Percentiles rank a stretch among this genome's conserved stretches.
These are phyloP conservation scores for Phocoena phocoena DNA, from an alignment of 2,113 vertebrate species.

Conservation along the genomic window DNA sequence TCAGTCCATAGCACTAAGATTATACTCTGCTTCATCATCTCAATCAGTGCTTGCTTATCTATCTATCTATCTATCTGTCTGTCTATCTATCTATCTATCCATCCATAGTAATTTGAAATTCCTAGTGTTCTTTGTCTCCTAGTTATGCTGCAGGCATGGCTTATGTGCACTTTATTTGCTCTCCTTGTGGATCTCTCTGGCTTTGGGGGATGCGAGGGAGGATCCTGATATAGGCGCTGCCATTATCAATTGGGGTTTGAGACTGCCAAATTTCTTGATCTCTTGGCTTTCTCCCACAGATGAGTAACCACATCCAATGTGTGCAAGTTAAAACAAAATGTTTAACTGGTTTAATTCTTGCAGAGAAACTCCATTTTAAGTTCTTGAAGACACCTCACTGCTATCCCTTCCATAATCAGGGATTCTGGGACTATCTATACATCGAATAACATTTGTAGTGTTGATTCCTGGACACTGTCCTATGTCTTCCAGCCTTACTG, in stretches of 20 bases:
- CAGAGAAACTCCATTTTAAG: not conserved
- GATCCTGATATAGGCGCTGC: not conserved
- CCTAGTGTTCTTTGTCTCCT: not conserved
- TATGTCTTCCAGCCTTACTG: not conserved
- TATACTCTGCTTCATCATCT: not conserved
- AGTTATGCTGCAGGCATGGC: not conserved
- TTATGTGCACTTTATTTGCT: not conserved
- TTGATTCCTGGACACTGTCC: not conserved
- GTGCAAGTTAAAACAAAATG: not conserved
- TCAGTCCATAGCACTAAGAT: not conserved
- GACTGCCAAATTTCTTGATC: not conserved
- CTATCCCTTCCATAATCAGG: not conserved
- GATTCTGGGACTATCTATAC: not conserved
- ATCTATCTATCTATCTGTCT: not conserved
- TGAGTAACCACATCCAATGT: not conserved
- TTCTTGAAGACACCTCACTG: not conserved
- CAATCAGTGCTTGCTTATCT: not conserved
- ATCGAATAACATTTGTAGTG: not conserved
- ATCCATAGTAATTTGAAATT: not conserved
- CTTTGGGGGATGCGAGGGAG: not conserved
- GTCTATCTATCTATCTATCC: not conserved
- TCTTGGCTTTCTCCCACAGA: constrained; percentile 9
- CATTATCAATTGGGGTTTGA: not conserved
- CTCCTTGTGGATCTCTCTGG: not conserved
- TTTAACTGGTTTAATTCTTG: constrained; percentile 15